phyloP scores from a whole-genome alignment of 2,113 vertebrate species.

The Felis chaus region DNA sequence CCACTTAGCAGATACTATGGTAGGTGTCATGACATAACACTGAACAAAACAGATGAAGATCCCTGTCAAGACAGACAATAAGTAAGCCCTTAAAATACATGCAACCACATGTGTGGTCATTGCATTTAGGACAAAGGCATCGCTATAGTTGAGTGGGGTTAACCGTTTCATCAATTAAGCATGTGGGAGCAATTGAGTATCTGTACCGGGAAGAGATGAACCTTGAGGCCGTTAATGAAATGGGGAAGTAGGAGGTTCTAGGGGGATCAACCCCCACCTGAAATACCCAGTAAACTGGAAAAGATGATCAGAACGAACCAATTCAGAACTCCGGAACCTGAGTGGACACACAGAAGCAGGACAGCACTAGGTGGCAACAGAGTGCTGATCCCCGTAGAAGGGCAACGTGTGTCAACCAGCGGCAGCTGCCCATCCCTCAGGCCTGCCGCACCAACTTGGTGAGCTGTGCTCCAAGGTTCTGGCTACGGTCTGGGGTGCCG shows the following conservation, averaged over 20 bases:
- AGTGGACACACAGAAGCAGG: not conserved
- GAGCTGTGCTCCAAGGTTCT: fast-evolving
- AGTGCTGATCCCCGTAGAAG: fast-evolving
- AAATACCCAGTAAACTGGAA: not conserved
- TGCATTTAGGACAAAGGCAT: not conserved
- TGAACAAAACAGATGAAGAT: not conserved
- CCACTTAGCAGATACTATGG: not conserved
- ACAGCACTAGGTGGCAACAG: not conserved
- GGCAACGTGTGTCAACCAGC: fast-evolving
- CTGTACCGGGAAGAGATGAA: fast-evolving
- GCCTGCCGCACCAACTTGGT: fast-evolving
- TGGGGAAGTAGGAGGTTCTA: not conserved
- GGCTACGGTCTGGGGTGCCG: not conserved
- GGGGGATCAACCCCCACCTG: not conserved
- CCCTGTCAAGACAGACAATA: not conserved
- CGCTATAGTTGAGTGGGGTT: not conserved
- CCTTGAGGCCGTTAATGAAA: not conserved
- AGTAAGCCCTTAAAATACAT: not conserved
- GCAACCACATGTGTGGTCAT: not conserved
- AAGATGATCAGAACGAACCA: not conserved
- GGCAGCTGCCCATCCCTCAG: fast-evolving
- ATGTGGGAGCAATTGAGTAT: not conserved
- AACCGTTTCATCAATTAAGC: fast-evolving
- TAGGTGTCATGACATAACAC: not conserved
- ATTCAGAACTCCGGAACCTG: not conserved